phyloP scores from a whole-genome alignment of 2,113 vertebrate species.

The Thunnus thynnus region DNA sequence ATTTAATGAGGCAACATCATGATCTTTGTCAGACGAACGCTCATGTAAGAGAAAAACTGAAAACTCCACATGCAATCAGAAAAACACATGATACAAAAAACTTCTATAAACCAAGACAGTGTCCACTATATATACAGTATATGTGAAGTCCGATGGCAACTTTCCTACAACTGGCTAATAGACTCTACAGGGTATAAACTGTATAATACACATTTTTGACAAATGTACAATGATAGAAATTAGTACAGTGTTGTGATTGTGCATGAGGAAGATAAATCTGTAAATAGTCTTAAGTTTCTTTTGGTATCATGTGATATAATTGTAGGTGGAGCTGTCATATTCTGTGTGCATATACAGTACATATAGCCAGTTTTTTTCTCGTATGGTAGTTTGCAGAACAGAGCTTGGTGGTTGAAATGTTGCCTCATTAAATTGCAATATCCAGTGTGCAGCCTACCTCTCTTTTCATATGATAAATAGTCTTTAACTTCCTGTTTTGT shows the following conservation, averaged over 20 bases:
- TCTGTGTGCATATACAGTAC: background rate
- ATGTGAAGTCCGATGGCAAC: no score
- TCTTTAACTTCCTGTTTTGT: constrained; percentile 12
- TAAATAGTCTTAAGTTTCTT: background rate
- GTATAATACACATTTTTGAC: constrained; percentile 6
- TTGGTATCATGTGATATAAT: background rate
- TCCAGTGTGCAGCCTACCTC: constrained; percentile 7
- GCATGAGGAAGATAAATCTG: background rate
- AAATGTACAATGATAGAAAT: background rate
- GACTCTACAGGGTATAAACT: background rate
- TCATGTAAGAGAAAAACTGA: background rate
- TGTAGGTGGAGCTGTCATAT: background rate
- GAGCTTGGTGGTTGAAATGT: background rate
- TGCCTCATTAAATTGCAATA: constrained; percentile 33
- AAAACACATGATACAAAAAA: background rate
- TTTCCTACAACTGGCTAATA: background rate
- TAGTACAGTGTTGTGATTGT: background rate
- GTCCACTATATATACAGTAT: background rate
- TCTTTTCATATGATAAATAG: constrained; percentile 2
- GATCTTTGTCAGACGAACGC: background rate
- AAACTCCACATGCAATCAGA: background rate
- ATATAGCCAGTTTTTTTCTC: background rate
- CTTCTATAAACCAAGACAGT: background rate
- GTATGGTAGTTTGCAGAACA: background rate
- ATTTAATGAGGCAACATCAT: constrained; percentile 29